phyloP scores from a whole-genome alignment of 2,113 vertebrate genomes.

The Melanostigma gelatinosum region DNA sequence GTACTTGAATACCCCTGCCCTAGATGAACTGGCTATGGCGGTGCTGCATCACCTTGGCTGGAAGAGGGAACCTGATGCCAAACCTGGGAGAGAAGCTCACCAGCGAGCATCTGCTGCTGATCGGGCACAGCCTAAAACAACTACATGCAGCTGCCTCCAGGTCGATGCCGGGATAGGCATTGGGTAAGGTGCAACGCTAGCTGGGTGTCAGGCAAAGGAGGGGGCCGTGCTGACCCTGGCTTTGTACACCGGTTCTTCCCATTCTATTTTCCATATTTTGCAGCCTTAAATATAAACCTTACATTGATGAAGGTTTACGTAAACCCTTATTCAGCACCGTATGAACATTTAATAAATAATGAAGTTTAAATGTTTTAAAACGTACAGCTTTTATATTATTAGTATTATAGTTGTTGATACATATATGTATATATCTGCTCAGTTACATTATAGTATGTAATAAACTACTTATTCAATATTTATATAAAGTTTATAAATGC shows the following conservation, averaged over 20 bases:
- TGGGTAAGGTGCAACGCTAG: too few relatives aligned
- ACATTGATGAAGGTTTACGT: background rate
- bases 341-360: background rate
- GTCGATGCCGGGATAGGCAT: background rate
- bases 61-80: background rate
- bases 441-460: background rate
- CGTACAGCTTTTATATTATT: background rate
- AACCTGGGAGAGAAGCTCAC: too few relatives aligned
- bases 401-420: background rate
- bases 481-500: background rate
- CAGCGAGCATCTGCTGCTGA: background rate
- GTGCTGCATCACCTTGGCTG: background rate
- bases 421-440: background rate
- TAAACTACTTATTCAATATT: background rate
- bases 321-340: background rate
- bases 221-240: background rate
- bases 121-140: background rate
- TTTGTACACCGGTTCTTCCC: background rate
- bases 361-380: background rate
- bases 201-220: background rate
- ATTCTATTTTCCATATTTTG: background rate
- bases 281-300: background rate
- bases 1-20: too few relatives aligned
- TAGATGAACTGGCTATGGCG: background rate
- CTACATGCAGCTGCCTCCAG: background rate